phyloP scores from a whole-genome alignment of 2,888 invertebrate species.

The Tridacna gigas region DNA sequence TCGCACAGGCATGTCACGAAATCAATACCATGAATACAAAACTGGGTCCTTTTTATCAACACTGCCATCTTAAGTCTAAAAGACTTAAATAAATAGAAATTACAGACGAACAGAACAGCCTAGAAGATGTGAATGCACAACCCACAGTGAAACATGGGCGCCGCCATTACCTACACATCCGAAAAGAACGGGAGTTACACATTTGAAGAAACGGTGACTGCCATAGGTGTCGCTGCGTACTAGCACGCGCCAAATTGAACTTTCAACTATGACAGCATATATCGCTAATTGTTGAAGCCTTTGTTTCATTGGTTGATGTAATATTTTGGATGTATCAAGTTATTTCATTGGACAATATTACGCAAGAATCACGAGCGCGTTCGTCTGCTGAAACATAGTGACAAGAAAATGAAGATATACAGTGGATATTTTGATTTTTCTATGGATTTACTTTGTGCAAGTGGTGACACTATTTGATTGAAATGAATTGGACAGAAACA shows the following conservation, averaged over 20 bases:
- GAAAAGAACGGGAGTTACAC: constrained; percentile 58
- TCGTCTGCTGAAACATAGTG: constrained; percentile 55
- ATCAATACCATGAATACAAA: not conserved
- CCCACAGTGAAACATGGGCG: constrained; percentile 48
- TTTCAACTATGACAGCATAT: constrained; percentile 48
- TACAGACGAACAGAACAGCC: not conserved
- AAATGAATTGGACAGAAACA: constrained; percentile 44
- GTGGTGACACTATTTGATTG: constrained; percentile 27
- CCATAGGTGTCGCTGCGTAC: constrained; percentile 54
- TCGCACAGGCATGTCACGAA: too few relatives aligned
- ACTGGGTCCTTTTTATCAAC: not conserved
- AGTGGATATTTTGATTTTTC: constrained; percentile 35
- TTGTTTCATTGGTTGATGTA: constrained; percentile 61
- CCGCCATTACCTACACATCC: constrained; percentile 68
- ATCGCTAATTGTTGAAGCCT: constrained; percentile 27
- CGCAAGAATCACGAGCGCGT: constrained; percentile 36
- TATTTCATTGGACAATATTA: constrained; percentile 52
- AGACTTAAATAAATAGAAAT: not conserved
- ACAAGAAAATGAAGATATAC: constrained; percentile 7
- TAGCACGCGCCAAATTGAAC: constrained; percentile 57
- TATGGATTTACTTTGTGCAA: constrained; percentile 44
- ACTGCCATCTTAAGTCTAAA: not conserved
- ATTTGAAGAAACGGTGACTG: constrained; percentile 29
- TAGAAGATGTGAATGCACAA: not conserved
- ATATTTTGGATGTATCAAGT: constrained; percentile 33